Evolutionary conservation across 2,888 invertebrate species (phyloP).

Genomic region (Rotaria macrura): DNA sequence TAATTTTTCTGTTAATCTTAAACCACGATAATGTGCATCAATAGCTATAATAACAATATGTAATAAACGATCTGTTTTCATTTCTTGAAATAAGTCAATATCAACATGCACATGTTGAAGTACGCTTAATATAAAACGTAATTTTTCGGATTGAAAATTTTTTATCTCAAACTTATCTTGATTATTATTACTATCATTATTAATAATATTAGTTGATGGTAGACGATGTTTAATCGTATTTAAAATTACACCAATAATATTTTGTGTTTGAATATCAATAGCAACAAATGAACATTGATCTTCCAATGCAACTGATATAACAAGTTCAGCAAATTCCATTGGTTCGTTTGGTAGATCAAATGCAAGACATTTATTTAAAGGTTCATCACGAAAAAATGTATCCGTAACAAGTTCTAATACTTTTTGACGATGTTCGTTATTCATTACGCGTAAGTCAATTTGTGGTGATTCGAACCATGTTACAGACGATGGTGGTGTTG

Average conservation of each 20-base stretch:
- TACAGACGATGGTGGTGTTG: background rate
- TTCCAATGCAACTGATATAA: background rate
- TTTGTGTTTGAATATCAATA: constrained; percentile 2
- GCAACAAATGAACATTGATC: constrained; percentile 18
- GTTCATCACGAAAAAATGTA: constrained; percentile 18
- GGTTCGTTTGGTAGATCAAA: background rate
- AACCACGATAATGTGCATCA: constrained; percentile 7
- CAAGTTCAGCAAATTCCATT: background rate
- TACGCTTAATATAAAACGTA: constrained; percentile 13
- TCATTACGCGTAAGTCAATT: background rate
- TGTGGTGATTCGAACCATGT: background rate
- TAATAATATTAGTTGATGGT: background rate
- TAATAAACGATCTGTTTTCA: background rate
- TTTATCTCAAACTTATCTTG: background rate
- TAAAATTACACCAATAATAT: background rate
- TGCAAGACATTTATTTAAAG: constrained; percentile 1
- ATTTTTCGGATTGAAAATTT: background rate
- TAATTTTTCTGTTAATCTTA: constrained; percentile 10
- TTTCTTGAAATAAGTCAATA: background rate
- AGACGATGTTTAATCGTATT: background rate
- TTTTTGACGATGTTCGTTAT: background rate
- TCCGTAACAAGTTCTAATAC: background rate
- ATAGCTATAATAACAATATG: constrained; percentile 3
- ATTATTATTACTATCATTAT: no score
- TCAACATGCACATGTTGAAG: background rate